Conservation (phyloP, 23 tunicate genomes). For the Oikopleura albicans region DNA sequence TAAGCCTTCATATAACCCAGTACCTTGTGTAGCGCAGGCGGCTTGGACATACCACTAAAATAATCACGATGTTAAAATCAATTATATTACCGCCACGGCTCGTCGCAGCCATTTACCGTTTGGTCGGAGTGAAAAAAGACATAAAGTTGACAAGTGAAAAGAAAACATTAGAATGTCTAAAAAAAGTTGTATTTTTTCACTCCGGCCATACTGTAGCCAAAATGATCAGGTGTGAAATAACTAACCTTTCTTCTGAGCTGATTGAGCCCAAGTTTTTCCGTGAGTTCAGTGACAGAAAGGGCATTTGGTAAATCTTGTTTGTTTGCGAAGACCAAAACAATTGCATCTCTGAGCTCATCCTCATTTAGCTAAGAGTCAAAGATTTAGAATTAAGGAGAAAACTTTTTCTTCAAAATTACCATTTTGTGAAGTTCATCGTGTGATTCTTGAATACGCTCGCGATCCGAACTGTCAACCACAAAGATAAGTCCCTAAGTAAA, state of each 20-base stretch:
- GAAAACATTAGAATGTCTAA: too few relatives aligned
- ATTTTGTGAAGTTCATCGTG: constrained; percentile 18
- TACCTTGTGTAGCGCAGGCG: constrained; percentile 78
- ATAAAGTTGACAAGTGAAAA: too few relatives aligned
- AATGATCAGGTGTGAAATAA: neutral
- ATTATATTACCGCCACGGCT: neutral
- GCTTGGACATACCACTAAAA: constrained; percentile 94
- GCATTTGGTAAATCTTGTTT: constrained; percentile 17
- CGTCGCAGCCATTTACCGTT: too few relatives aligned
- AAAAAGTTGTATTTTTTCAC: too few relatives aligned
- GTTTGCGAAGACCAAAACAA: constrained; percentile 14
- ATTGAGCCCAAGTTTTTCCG: constrained; percentile 3
- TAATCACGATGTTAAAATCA: neutral
- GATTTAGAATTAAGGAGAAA: neutral
- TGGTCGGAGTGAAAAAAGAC: too few relatives aligned
- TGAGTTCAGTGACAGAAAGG: constrained; percentile 3
- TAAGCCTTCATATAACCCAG: constrained; percentile 78
- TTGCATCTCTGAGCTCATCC: constrained; percentile 15
- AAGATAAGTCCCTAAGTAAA: constrained; percentile 13
- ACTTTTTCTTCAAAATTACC: neutral
- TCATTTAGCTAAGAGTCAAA: neutral
- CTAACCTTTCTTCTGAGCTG: constrained; percentile 29
- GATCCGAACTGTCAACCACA: constrained; percentile 6
- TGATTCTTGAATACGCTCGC: constrained; percentile 16
- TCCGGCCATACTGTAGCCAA: neutral